Conservation (phyloP, 2,797 vertebrate genomes). For the Channa striata region DNA sequence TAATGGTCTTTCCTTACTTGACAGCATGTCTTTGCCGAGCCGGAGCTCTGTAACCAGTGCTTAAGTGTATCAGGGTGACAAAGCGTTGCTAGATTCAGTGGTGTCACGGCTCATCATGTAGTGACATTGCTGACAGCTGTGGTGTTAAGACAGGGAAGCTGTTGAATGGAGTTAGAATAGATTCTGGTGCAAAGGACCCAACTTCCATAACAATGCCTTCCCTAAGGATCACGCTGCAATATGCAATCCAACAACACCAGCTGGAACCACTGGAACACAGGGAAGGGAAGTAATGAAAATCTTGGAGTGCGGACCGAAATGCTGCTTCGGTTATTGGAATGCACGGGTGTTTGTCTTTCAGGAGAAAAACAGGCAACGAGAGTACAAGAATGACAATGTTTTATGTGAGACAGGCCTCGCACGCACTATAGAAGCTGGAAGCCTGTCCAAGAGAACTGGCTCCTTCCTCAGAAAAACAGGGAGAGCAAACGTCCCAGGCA, state of each 20-base stretch:
- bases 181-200: constrained; percentile 73
- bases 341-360: constrained; percentile 68
- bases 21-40: constrained; percentile 79
- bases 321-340: constrained; percentile 74
- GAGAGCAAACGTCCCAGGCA: constrained; percentile 67
- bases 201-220: constrained; percentile 81
- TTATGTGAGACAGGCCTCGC: constrained; percentile 72
- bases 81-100: constrained; percentile 78
- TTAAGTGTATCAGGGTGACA: constrained; percentile 84
- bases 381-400: constrained; percentile 76
- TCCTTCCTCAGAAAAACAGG: constrained; percentile 55
- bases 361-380: constrained; percentile 74
- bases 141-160: constrained; percentile 77
- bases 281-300: constrained; percentile 74
- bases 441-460: constrained; percentile 67
- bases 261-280: constrained; percentile 78
- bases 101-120: constrained; percentile 83
- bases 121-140: constrained; percentile 82
- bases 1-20: constrained; percentile 84
- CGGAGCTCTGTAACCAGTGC: constrained; percentile 79
- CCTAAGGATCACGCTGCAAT: constrained; percentile 67
- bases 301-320: constrained; percentile 69
- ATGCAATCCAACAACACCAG: constrained; percentile 77
- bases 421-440: constrained; percentile 64
- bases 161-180: constrained; percentile 78